A percentile compares a stretch with the other conserved stretches of the same genome.
phyloP scores from a whole-genome alignment of 2,797 vertebrate genomes.

The Poeciliopsis turneri region DNA sequence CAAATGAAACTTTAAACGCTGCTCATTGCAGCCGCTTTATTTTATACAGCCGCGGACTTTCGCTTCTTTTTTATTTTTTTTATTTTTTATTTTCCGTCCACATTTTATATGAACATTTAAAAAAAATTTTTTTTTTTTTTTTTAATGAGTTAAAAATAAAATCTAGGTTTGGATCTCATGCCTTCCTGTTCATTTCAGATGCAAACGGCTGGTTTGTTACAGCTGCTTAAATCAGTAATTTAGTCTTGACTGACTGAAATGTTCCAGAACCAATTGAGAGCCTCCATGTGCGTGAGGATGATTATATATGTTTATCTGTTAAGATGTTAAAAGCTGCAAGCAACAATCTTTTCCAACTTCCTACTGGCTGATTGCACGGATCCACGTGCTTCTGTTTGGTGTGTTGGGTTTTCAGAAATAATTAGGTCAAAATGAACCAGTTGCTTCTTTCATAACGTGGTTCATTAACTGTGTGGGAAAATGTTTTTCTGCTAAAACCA shows the following conservation, averaged over 20 bases:
- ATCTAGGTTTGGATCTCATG: background rate
- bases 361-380: background rate
- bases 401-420: background rate
- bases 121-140: background rate
- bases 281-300: background rate
- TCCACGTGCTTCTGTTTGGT: background rate
- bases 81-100: background rate
- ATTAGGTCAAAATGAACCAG: background rate
- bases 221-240: background rate
- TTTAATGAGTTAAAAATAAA: background rate
- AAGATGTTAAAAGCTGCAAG: background rate
- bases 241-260: background rate
- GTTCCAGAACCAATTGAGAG: background rate
- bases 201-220: background rate
- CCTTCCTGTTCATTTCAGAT: background rate
- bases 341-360: background rate
- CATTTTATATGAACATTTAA: background rate
- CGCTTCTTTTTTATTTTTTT: no score
- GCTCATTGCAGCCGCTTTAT: background rate
- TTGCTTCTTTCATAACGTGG: background rate
- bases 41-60: background rate
- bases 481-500: background rate
- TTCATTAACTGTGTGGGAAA: background rate
- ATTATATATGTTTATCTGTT: background rate
- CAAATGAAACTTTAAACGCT: background rate